Evolutionary conservation across 2,113 vertebrate species (phyloP), one percentile per base, ranked within the genome.

Genomic region (Psilopogon haemacephalus): DNA sequence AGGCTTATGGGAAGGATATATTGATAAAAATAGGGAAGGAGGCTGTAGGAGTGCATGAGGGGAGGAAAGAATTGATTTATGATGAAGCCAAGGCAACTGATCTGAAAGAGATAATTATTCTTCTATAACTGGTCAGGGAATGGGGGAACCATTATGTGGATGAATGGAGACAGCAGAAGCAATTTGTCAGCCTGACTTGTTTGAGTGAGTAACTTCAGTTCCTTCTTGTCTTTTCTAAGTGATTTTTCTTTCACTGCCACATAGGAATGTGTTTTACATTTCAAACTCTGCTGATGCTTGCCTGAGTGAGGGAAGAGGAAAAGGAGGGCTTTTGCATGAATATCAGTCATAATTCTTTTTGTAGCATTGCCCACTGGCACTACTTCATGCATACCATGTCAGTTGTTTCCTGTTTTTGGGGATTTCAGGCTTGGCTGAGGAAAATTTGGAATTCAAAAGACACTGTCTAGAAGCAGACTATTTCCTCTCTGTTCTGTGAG

Each of bases 131-230:
- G 95, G 82, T 72, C 89, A 90, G 91, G 91, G 95, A 95, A 91
- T 91, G 89, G 91, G 26, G 50, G 65, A 95, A 26, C 75, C 91
- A 94, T 96, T 96, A 95, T 81, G 89, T 72, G 96, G 89, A 94
- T 96, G 89, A 95, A 96, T 95, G 94, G 83, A 93, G 88, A 68
- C 65, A 93, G 94, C 72, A 96, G 89, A 91, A 92, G 85, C 93
- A 93, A 96, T 96, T 95, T 95, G 91, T 95, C 93, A 96, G 95
- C 65, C 87, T 95, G 91, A 94, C 93, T 94, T 94, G 75, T 96
- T 95, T 96, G 96, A 96, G 91, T 95, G 96, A 96, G 82, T 93
- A 96, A 95, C 95, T 96, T 96, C 95, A 96, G 84, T 93, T 96
- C 90, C 56, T 96, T 87, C 95, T 94, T 94, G 93, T 95, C 84